Percentiles rank a stretch among this genome's conserved stretches.
Conservation (phyloP, 2,888 invertebrate genomes). For the Xiphydria camelus region DNA sequence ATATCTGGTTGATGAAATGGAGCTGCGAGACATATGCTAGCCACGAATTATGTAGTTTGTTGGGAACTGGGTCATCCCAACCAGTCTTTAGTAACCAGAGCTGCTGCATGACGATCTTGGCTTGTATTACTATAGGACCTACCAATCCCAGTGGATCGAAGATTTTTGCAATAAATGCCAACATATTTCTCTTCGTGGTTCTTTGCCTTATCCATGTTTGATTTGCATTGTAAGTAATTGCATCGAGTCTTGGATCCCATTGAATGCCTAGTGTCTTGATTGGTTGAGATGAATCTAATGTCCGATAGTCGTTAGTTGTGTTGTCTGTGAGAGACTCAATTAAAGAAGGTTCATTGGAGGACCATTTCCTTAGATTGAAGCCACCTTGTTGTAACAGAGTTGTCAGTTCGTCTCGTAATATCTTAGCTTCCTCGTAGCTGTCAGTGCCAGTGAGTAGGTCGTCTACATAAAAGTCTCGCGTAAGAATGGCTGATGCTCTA, state of each 20-base stretch:
- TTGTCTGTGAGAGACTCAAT: not conserved
- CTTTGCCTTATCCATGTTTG: not conserved
- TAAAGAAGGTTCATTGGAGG: no score
- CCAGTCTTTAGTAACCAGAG: constrained; percentile 21
- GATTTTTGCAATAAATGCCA: constrained; percentile 23
- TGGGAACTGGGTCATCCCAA: constrained; percentile 28
- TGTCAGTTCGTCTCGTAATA: constrained; percentile 17
- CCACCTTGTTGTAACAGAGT: constrained; percentile 11
- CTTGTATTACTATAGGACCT: constrained; percentile 26
- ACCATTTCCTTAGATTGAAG: constrained; percentile 9
- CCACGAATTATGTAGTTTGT: constrained; percentile 1
- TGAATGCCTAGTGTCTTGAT: constrained; percentile 14
- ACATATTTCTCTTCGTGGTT: constrained; percentile 21
- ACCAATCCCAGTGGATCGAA: constrained; percentile 33
- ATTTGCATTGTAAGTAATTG: constrained; percentile 9
- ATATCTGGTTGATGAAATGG: no score
- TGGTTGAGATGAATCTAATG: constrained; percentile 7
- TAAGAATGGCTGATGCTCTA: constrained; percentile 16
- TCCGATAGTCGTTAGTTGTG: constrained; percentile 1
- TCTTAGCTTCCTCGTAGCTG: constrained; percentile 19
- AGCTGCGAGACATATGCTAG: not conserved
- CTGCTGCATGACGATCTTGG: no score
- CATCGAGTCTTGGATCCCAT: constrained; percentile 17
- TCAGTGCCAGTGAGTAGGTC: constrained; percentile 28
- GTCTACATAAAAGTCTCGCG: constrained; percentile 36